Conservation (phyloP, 2,888 invertebrate species). For the Pollenia labialis region DNA sequence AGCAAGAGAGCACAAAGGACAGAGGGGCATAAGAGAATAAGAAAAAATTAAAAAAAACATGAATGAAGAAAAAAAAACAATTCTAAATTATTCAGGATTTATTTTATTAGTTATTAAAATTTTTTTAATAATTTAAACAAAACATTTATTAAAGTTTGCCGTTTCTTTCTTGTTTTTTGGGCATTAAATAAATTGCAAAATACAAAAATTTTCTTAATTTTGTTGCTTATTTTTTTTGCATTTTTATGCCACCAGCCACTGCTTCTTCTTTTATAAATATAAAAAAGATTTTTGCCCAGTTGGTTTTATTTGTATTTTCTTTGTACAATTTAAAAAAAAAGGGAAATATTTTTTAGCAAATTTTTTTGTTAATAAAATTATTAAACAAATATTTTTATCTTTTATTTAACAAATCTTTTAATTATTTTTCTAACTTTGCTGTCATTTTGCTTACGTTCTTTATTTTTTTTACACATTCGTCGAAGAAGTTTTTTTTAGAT, state of each 20-base stretch:
- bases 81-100: no score
- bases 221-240: no score
- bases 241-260: not conserved
- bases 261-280: not conserved
- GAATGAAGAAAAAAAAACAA: slow-evolving; percentile 51
- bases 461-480: slow-evolving; percentile 50
- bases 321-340: not conserved
- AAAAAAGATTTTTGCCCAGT: slow-evolving; percentile 2
- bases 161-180: no score
- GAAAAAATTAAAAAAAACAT: slow-evolving; percentile 46
- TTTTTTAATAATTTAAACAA: no score
- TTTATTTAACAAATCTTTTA: slow-evolving; percentile 6
- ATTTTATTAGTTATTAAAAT: no score
- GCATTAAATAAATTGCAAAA: no score
- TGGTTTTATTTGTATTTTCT: slow-evolving; percentile 11
- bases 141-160: no score
- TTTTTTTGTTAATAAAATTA: slow-evolving; percentile 33
- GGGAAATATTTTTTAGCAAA: slow-evolving; percentile 36
- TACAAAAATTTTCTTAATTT: no score
- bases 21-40: slow-evolving; percentile 37
- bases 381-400: slow-evolving; percentile 18
- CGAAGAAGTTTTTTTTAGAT: slow-evolving; percentile 22
- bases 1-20: not conserved
- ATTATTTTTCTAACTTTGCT: slow-evolving; percentile 5
- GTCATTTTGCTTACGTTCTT: slow-evolving; percentile 40